These are phyloP conservation scores for Lydus trimaculatus DNA, from an alignment of 2,888 invertebrate species.

Conservation along the genomic window DNA sequence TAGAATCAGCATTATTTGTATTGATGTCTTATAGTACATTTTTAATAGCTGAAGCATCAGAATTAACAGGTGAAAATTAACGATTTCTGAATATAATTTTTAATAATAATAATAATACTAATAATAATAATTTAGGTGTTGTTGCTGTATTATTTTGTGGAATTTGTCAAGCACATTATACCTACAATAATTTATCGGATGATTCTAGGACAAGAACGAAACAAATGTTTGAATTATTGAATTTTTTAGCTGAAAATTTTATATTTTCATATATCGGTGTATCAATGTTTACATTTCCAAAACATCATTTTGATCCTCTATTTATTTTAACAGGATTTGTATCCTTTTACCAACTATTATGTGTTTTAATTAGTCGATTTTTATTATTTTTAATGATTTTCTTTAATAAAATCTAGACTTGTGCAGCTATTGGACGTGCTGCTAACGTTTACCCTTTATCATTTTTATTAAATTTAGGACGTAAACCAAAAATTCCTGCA, in stretches of 20 bases:
- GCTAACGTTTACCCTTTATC: slow-evolving; percentile 97
- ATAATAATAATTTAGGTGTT: slow-evolving; percentile 69
- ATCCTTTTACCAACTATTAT: slow-evolving; percentile 68
- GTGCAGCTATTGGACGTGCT: slow-evolving; percentile 89
- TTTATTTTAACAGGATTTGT: slow-evolving; percentile 95
- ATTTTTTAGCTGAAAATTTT: slow-evolving; percentile 97
- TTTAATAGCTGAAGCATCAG: slow-evolving; percentile 94
- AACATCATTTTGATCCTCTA: slow-evolving; percentile 90
- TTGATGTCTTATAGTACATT: slow-evolving; percentile 98
- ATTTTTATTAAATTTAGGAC: slow-evolving; percentile 88
- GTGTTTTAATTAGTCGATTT: neutral
- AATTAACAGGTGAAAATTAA: slow-evolving; percentile 84
- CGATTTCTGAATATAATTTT: no score
- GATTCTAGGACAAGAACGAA: slow-evolving; percentile 89
- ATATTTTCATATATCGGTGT: slow-evolving; percentile 99
- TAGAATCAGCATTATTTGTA: slow-evolving; percentile 96
- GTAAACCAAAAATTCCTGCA: slow-evolving; percentile 88
- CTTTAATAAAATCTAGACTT: slow-evolving; percentile 70
- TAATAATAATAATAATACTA: slow-evolving; percentile 18
- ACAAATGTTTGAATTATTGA: slow-evolving; percentile 91
- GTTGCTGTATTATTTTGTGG: slow-evolving; percentile 98
- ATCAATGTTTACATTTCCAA: slow-evolving; percentile 97
- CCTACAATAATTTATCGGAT: slow-evolving; percentile 92
- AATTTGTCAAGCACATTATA: slow-evolving; percentile 99
- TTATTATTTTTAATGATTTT: slow-evolving; percentile 38